Base-by-base conservation (phyloP, 1,140 invertebrate genomes). In the Protaetia brevitarsis region DNA sequence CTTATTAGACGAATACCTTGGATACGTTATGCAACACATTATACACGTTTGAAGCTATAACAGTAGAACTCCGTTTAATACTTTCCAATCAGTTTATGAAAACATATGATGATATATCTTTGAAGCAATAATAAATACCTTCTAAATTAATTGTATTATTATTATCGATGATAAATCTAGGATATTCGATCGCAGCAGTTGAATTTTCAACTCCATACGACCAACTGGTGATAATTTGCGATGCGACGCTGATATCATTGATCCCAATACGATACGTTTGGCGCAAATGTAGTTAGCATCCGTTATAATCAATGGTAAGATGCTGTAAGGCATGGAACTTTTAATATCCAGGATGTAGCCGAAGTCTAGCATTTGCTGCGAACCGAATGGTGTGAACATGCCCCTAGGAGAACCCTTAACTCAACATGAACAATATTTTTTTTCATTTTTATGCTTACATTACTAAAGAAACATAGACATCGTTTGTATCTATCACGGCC, bases 391-490 rank as follows among this genome's bases (percentile, higher is more conserved):
- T 28, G 72, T 70, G 69, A 82, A 81, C 41, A 85, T 69, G 10
- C 84, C 82, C 37, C 84, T 86, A 59, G 30, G 31, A 65, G 11
- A 28, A 45, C 23, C 3, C 16, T 5, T 66, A 13, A 28, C 57
- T 58, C n/a, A n/a, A n/a, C n/a, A n/a, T n/a, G n/a, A n/a, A 31
- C 23, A 37, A 57, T 5, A 56, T 10, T 31, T 31, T 1, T 29
- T 13, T 28, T 0, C 10, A 31, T 16, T 13, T 30, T 34, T 16
- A 16, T 71, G 83, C 85, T 83, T 78, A 92, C 89, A 85, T 87
- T 65, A 89, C 83, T 31, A 89, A 78, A 21, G 88, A 87, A 8
- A 89, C 86, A 76, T 90, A 90, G 21, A 85, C 81, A 73, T 90
- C 89, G 72, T 83, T 78, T 64, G 81, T 79, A 78, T 90, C 89